A percentile compares a stretch with the other conserved stretches of the same genome.
These are phyloP conservation scores for Rattus norvegicus DNA, from an alignment of 2,113 vertebrate species.

Conservation along the genomic window GRCr8 NC_086019.1:246918001-246918500, in stretches of 20 bases:
- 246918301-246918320: not conserved
- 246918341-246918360: not conserved
- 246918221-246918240: not conserved
- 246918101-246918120: no score
- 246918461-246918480: not conserved
- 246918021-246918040: no score
- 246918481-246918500: not conserved
- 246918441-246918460: not conserved
- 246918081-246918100: no score
- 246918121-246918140: no score
- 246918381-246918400: not conserved
- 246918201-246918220: not conserved
- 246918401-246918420: fast-evolving
- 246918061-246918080: no score
- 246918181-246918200: not conserved
- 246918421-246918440: no score
- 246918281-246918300: not conserved
- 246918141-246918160: no score
- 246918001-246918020: no score
- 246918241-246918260: not conserved
- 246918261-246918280: not conserved
- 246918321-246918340: not conserved
- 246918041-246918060: no score
- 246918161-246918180: no score
- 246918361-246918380: not conserved